Evolutionary conservation across 64 coral and sea anemone genomes (phyloP), one percentile per base, ranked within the genome.

Genomic region (Platygyra sinensis): DNA sequence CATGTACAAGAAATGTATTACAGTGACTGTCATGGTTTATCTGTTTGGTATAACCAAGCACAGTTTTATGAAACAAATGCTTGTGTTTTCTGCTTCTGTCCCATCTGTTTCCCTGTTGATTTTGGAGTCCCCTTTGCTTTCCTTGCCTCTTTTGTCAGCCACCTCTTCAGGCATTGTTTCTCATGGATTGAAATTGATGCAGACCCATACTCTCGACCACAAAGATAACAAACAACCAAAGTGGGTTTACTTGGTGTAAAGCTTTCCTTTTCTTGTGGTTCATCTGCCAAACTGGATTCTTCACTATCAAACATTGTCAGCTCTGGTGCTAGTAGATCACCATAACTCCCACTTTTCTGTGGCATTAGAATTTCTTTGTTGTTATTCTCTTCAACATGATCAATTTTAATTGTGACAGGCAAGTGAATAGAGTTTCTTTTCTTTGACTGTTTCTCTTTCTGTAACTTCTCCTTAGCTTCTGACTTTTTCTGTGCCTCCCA

Each of bases 151-250:
- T 79, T 61, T 57, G 77, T 93, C 31, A 92, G 73, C 93, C 79
- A 86, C 62, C 89, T 98, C 71, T 92, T 98, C 36, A 88, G 62
- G 91, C 97, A 99, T 65, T 99, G 94, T 93, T 96, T 99, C 65
- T 99, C 97, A 61, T 99, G 97, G 60, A 99, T 93, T 71, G 83
- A 81, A 72, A 93, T 93, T 67, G 97, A 99, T 24, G 97, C 94
- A 67, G 88, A 89, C 8, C 94, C 91, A 89, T 96, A 99, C 33
- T 95, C 94, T 1, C 91, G 88, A 16, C 97, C 97, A 89, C 97
- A 99, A 32, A 99, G 93, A 88, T 96, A 96, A 69, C 97, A 99
- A 54, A 89, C 67, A 74, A 99, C 94, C 30, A 77, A 57, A 62
- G 80, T 87, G 79, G 97, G 91, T 46, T 79, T 90, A 59, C 78